phyloP scores from a whole-genome alignment of 2,888 invertebrate genomes.

The Macropis europaea region DNA sequence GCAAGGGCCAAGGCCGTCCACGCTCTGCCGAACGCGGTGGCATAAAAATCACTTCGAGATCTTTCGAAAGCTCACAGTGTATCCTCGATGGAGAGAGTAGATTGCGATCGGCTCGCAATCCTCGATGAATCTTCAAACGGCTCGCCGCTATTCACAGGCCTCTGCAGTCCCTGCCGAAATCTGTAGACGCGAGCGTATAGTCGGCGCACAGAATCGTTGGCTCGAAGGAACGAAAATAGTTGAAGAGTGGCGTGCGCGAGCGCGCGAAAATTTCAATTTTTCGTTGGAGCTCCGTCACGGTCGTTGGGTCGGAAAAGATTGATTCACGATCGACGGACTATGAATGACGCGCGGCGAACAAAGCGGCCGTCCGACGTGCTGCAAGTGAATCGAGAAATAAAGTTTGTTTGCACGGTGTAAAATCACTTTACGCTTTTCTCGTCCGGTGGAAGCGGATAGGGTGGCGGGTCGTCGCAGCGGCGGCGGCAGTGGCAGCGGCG shows the following conservation, averaged over 20 bases:
- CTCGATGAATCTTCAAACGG: no score
- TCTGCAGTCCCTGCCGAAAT: no score
- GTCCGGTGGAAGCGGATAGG: slow-evolving; percentile 7
- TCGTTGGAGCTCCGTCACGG: slow-evolving; percentile 12
- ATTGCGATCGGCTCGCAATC: no score
- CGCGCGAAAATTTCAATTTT: neutral
- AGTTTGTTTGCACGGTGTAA: slow-evolving; percentile 35
- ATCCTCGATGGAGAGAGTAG: no score
- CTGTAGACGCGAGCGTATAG: no score
- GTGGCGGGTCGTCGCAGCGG: slow-evolving; percentile 13
- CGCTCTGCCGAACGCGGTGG: no score
- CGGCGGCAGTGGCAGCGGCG: no score
- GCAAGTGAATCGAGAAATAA: slow-evolving; percentile 37
- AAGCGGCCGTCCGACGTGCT: slow-evolving; percentile 11
- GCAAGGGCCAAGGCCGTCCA: no score
- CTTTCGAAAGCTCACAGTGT: no score
- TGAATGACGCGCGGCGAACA: slow-evolving; percentile 34
- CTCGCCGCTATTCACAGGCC: no score
- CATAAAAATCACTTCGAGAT: no score
- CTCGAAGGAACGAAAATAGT: neutral
- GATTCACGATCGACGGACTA: slow-evolving; percentile 25
- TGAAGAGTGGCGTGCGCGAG: neutral
- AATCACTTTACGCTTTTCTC: slow-evolving; percentile 32
- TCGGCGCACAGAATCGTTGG: neutral
- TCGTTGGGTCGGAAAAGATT: slow-evolving; percentile 13